Evolutionary conservation across 2,797 vertebrate genomes (phyloP).

Genomic region (Aeoliscus strigatus): DNA sequence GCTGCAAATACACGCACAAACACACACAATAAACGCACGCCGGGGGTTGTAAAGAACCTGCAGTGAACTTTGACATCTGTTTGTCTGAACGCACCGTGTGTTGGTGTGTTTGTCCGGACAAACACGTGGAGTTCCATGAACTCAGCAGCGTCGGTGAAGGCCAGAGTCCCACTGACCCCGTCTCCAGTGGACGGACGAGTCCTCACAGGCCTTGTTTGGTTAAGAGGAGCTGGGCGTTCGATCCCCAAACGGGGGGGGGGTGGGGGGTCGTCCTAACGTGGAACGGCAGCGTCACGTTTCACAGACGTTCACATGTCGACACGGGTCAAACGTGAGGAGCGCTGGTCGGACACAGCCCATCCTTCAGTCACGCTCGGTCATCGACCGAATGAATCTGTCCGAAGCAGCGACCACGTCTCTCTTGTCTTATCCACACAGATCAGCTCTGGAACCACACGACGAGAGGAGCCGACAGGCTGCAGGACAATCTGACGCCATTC

Average conservation of each 20-base stretch:
- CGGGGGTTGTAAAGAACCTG: background rate
- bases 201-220: slow-evolving; percentile 12
- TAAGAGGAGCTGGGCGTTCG: slow-evolving; percentile 9
- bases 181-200: slow-evolving; percentile 21
- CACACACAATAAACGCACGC: slow-evolving; percentile 11
- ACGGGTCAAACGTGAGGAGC: slow-evolving; percentile 12
- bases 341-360: too few species aligned
- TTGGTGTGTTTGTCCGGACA: slow-evolving; percentile 27
- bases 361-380: too few species aligned
- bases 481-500: too few species aligned
- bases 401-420: too few species aligned
- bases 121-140: slow-evolving; percentile 10
- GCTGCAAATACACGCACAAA: slow-evolving; percentile 4
- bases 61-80: too few species aligned
- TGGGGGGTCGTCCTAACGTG: slow-evolving; percentile 18
- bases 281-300: slow-evolving; percentile 24
- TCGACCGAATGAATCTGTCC: too few species aligned
- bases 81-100: slow-evolving; percentile 24
- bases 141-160: slow-evolving; percentile 2
- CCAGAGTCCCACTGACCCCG: slow-evolving; percentile 17
- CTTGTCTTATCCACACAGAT: too few species aligned
- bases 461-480: too few species aligned
- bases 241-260: background rate
- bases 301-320: slow-evolving; percentile 7
- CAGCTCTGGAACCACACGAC: too few species aligned